Evolutionary conservation across 2,797 vertebrate species (phyloP).

Genomic region (Rhyacichthys aspro): DNA sequence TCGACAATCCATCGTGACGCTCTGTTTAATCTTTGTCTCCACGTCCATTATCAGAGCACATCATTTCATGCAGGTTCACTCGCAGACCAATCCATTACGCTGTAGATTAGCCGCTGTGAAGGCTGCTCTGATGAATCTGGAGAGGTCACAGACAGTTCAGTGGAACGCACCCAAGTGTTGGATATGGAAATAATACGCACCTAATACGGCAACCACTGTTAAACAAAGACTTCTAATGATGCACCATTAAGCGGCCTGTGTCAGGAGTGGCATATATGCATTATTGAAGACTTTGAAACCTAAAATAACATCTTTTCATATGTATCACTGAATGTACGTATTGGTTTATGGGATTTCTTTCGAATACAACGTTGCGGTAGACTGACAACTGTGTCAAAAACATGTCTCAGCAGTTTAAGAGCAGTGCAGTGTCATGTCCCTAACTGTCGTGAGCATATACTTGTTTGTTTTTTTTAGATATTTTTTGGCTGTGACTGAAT

Average conservation of each 20-base stretch:
- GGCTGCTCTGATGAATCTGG: constrained; percentile 15
- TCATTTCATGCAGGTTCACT: constrained; percentile 13
- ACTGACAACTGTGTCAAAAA: constrained; percentile 15
- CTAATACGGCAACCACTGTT: constrained; percentile 5
- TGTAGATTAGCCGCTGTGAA: background rate
- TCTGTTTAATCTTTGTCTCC: constrained; percentile 5
- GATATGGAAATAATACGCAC: constrained; percentile 25
- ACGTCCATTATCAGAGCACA: background rate
- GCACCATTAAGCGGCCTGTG: too few species aligned
- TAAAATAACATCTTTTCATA: background rate
- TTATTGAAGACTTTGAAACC: too few species aligned
- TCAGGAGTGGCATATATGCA: too few species aligned
- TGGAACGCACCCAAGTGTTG: constrained; percentile 4
- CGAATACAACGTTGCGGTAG: background rate
- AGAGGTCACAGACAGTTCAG: constrained; percentile 52
- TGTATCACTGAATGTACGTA: background rate
- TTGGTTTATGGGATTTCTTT: background rate
- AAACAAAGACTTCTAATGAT: constrained; percentile 5
- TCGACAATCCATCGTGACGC: too few species aligned
- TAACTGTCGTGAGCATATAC: constrained; percentile 3
- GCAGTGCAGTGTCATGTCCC: constrained; percentile 17
- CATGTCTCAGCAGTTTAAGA: background rate
- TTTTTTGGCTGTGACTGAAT: constrained; percentile 22
- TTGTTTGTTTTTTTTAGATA: background rate
- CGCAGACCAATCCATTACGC: constrained; percentile 18